phyloP scores from a whole-genome alignment of 2,888 invertebrate genomes.

The Napeogenes inachia region DNA sequence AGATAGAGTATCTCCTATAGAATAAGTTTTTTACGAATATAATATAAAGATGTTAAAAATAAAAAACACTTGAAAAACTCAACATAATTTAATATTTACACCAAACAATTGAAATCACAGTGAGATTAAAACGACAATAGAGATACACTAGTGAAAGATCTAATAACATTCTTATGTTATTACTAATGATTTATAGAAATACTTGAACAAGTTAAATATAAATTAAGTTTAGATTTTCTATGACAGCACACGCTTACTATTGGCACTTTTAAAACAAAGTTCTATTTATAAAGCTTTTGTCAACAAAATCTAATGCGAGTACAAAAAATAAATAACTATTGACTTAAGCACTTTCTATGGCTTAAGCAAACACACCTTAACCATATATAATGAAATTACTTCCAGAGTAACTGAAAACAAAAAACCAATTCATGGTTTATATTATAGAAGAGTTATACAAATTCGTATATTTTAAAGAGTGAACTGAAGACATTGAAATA shows the following conservation, averaged over 20 bases:
- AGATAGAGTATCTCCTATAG: too few species aligned
- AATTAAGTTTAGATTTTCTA: background rate
- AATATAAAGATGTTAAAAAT: constrained; percentile 14
- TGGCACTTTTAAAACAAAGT: constrained; percentile 7
- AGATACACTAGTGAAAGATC: constrained; percentile 44
- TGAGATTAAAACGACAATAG: constrained; percentile 61
- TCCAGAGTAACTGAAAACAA: too few species aligned
- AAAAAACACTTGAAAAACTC: constrained; percentile 47
- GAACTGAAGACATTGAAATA: background rate
- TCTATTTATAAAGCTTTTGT: background rate
- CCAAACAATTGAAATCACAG: constrained; percentile 69
- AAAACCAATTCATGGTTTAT: too few species aligned
- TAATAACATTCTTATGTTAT: constrained; percentile 17
- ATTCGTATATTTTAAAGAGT: background rate
- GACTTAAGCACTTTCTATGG: background rate
- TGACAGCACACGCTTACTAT: constrained; percentile 4
- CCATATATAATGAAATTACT: too few species aligned
- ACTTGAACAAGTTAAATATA: constrained; percentile 7
- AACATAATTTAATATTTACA: constrained; percentile 67
- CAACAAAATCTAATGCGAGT: background rate
- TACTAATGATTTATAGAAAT: constrained; percentile 18
- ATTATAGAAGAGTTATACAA: too few species aligned
- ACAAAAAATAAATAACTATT: background rate
- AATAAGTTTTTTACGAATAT: too few species aligned
- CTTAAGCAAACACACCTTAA: too few species aligned